Base-by-base conservation (phyloP, 2,888 invertebrate species). In the Drosophila imparisetae region DNA sequence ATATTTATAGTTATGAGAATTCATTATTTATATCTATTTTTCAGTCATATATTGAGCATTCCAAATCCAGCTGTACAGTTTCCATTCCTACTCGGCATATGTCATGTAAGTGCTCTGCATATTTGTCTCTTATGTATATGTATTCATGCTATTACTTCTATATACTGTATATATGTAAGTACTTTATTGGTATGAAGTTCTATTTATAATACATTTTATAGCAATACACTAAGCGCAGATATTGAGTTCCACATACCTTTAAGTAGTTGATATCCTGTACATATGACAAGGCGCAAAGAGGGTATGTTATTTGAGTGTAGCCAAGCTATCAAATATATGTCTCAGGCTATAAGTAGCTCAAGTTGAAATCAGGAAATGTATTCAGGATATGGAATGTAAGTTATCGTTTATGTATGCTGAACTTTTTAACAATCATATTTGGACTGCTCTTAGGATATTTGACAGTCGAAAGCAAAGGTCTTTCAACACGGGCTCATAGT, bases 171-270 rank as follows among this genome's bases (percentile, higher is more conserved):
- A 21, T 34, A 60, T 52, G 52, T 58, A 49, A 65, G 75, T 67
- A 66, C 58, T 48, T 54, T 50, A 32, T 50, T 32, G 34, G 75
- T 61, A 62, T 61, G 29, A 8, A 36, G 18, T 48, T 75, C 64
- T 79, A 69, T 69, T 65, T 69, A 49, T 61, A 53, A 29, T 42
- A 32, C 6, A 55, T 38, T 57, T 63, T 50, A 74, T 38, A 27
- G 13, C 50, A 53, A 8, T 30, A 40, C 24, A 32, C 34, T 42
- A 30, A 52, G 53, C 49, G 27, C 38, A n/a, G 15, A 21, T 15
- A 29, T 29, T 15, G n/a, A 40, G 38, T 10, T 40, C 8, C 38
- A 13, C 13, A 38, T n/a, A 29, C 27, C 34, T 21, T 15, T 36
- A 11, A 13, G 15, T 21, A 21, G 13, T 36, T 42, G 11, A 49